phyloP scores from a whole-genome alignment of 2,797 vertebrate species.

The Enteromius treurensis region DNA sequence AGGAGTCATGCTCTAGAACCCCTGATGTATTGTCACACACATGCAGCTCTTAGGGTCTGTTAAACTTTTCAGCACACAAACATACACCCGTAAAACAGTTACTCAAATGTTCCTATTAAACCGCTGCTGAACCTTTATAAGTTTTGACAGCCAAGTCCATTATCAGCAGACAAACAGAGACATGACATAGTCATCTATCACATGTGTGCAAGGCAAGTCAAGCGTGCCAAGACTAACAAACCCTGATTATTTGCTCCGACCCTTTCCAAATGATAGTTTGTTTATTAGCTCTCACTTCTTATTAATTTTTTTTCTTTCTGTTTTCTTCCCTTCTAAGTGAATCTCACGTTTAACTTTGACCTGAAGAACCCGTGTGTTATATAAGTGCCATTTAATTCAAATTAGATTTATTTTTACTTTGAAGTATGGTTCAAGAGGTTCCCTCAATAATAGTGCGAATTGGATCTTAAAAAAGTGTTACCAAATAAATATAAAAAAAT shows the following conservation, averaged over 20 bases:
- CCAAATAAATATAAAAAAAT: background rate
- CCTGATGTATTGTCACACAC: conserved; percentile 15
- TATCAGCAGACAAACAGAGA: conserved; percentile 11
- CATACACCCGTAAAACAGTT: conserved; percentile 13
- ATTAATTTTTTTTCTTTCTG: background rate
- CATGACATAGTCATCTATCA: background rate
- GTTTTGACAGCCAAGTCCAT: background rate
- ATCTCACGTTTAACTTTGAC: conserved; percentile 10
- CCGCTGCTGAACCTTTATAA: background rate
- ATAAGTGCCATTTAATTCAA: background rate
- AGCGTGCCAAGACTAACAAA: conserved; percentile 48
- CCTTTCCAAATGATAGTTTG: conserved; percentile 27
- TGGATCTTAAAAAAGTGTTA: background rate
- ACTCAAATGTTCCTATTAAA: background rate
- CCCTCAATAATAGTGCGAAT: background rate
- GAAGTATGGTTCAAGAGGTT: background rate
- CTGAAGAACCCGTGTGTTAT: background rate
- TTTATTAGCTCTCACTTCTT: conserved; percentile 35
- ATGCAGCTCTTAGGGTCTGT: conserved; percentile 4
- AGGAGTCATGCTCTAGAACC: conserved; percentile 21
- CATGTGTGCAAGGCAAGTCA: conserved; percentile 13
- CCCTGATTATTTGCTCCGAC: conserved; percentile 31
- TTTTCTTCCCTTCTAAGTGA: conserved; percentile 5
- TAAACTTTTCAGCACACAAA: conserved; percentile 26
- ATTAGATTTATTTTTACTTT: background rate